These are phyloP conservation scores for Otus sunia DNA, from an alignment of 2,113 vertebrate genomes.

Conservation along the genomic window DNA sequence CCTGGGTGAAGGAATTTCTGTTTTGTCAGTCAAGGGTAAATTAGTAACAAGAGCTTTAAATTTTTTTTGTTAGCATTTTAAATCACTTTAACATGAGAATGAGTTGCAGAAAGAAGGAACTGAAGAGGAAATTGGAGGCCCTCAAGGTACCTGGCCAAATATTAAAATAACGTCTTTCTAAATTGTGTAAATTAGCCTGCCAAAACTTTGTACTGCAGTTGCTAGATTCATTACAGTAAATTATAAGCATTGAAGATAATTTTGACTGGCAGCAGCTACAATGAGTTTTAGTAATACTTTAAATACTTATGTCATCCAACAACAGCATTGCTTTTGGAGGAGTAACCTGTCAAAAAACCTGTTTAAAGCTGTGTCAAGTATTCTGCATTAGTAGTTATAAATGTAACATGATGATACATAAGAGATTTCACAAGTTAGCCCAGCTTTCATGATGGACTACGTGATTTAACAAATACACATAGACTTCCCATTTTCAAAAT, in stretches of 20 bases:
- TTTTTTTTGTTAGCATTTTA: neutral
- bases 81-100: neutral
- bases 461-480: neutral
- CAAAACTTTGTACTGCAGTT: neutral
- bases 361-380: neutral
- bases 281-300: neutral
- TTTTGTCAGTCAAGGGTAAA: neutral
- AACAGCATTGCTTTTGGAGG: neutral
- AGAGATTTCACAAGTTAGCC: neutral
- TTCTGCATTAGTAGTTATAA: neutral
- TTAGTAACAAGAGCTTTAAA: neutral
- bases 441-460: neutral
- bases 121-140: neutral
- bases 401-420: neutral
- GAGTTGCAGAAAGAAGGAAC: neutral
- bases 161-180: neutral
- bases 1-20: neutral
- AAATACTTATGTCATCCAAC: neutral
- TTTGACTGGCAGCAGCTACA: neutral
- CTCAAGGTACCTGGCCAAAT: neutral
- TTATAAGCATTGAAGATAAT: neutral
- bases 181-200: neutral
- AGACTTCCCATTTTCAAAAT: neutral
- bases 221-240: neutral
- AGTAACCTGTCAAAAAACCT: neutral